These are phyloP conservation scores for Lepeophtheirus salmonis DNA, from an alignment of 1,140 invertebrate species.

Conservation along the genomic window DNA sequence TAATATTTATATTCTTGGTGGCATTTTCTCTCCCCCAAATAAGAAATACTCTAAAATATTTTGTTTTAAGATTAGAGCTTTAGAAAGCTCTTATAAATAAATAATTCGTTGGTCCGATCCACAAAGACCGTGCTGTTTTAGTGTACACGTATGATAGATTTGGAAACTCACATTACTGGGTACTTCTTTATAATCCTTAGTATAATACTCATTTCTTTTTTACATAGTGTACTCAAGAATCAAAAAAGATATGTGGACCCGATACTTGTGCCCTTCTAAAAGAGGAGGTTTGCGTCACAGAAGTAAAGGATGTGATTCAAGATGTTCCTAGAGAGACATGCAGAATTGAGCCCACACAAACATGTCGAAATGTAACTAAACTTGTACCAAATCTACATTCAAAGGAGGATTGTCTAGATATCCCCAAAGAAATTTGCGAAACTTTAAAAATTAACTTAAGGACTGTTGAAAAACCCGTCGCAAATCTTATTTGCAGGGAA, in stretches of 20 bases:
- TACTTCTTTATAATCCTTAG: too few relatives aligned
- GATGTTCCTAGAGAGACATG: background rate
- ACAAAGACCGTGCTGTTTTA: too few relatives aligned
- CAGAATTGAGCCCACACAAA: background rate
- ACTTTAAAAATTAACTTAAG: background rate
- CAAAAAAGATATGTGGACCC: background rate
- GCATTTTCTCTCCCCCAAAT: too few relatives aligned
- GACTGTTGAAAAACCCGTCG: background rate
- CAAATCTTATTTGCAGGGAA: background rate
- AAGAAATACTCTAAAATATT: too few relatives aligned
- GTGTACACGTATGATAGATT: too few relatives aligned
- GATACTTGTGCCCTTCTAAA: background rate
- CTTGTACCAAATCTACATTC: background rate
- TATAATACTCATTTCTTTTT: background rate
- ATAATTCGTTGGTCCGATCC: too few relatives aligned
- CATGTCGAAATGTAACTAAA: background rate
- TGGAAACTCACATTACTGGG: too few relatives aligned
- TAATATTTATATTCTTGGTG: too few relatives aligned
- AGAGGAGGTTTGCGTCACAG: background rate
- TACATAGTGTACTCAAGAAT: background rate
- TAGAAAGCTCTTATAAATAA: too few relatives aligned
- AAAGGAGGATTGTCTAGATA: background rate
- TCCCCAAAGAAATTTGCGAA: background rate
- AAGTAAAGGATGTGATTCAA: background rate
- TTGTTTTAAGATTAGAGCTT: too few relatives aligned